Conservation (phyloP, 2,113 vertebrate genomes). For the Cygnus atratus region DNA sequence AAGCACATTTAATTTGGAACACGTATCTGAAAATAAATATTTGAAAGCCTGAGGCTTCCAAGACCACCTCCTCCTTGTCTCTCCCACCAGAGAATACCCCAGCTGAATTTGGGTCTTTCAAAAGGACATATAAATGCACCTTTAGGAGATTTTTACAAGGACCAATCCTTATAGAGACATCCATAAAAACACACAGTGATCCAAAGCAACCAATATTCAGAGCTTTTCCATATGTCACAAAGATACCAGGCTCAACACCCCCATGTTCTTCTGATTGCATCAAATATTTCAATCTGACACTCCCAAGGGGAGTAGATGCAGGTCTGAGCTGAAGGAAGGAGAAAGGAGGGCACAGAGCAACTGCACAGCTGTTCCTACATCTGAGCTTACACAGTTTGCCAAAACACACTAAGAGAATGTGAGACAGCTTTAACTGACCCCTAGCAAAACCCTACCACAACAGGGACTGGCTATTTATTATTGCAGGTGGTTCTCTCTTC, state of each 20-base stretch:
- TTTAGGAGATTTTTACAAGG: neutral
- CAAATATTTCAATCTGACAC: neutral
- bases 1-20: neutral
- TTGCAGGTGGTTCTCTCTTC: neutral
- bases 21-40: neutral
- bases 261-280: neutral
- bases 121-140: neutral
- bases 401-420: neutral
- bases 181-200: neutral
- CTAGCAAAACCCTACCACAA: neutral
- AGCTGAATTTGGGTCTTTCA: neutral
- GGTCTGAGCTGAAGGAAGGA: neutral
- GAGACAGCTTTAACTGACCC: neutral
- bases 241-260: neutral
- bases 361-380: neutral
- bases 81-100: neutral
- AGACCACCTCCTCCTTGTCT: neutral
- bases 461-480: fast-evolving
- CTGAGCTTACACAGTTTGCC: neutral
- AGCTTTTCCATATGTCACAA: neutral
- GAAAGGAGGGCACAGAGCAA: neutral
- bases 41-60: neutral
- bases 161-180: neutral
- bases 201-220: neutral
- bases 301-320: neutral